Base-by-base conservation (phyloP, 2,888 invertebrate species). In the Unio delphinus region DNA sequence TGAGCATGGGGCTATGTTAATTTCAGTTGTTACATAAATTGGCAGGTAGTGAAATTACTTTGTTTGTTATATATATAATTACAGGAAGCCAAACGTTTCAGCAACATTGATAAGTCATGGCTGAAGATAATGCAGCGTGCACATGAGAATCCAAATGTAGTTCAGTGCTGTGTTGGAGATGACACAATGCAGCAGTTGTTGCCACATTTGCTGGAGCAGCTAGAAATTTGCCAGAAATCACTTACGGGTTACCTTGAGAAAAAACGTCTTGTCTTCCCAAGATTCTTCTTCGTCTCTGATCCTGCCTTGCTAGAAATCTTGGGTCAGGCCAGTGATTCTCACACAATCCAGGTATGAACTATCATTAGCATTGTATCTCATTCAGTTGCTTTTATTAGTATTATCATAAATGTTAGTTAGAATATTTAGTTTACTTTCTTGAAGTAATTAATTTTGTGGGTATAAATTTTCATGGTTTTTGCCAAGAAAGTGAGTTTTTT, bases 71-170 rank as follows among this genome's bases (percentile, higher is more conserved):
- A 1, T 58, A 58, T 6, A 23, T 30, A 17, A 8, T 68, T 62
- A 57, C 76, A 87, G 87, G 89, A 89, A 84, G 89, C 89, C 61
- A 89, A 89, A 70, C 78, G 89, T 72, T 98, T 98, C 90, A 95
- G 95, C 55, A 98, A 97, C 92, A 98, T 98, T 74, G 98, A 98
- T 90, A 98, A 98, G 89, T 96, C 97, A 0, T 98, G 98, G 98
- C 97, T 97, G 90, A 98, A 97, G 90, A 98, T 98, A 66, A 89
- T 90, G 89, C 96, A 96, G 90, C 92, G 97, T 72, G 98, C 98
- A 0, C 98, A 98, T 86, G 98, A 98, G 90, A 97, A 96, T 0
- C 95, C 97, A 0, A 97, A 98, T 2, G 98, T 98, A 6, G 97
- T 98, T 0, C 94, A 95, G 1, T 98, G 98, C 89, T 98, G 98